Conservation (phyloP, 2,888 invertebrate genomes). For the Agrotis segetum region DNA sequence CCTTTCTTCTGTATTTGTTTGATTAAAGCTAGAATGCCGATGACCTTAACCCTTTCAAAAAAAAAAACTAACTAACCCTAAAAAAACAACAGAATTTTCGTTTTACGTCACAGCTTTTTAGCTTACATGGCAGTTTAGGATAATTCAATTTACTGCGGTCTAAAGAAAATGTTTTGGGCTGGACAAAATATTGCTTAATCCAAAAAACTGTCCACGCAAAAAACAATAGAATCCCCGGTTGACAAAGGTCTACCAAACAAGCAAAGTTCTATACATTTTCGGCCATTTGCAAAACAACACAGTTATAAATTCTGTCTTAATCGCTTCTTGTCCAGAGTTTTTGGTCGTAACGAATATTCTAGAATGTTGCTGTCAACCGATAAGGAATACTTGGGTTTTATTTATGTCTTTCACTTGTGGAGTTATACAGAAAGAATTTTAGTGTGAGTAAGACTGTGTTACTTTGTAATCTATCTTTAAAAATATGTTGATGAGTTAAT, state of each 20-base stretch:
- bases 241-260: constrained; percentile 11
- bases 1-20: too few relatives aligned
- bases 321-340: constrained; percentile 49
- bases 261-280: constrained; percentile 37
- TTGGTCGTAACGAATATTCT: constrained; percentile 36
- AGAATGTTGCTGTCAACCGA: constrained; percentile 27
- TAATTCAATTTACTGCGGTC: background rate
- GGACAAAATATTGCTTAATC: background rate
- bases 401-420: constrained; percentile 40
- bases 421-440: constrained; percentile 7
- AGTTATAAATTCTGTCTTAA: constrained; percentile 56
- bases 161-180: background rate
- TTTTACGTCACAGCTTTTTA: background rate
- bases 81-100: background rate
- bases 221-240: constrained; percentile 11
- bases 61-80: too few relatives aligned
- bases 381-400: constrained; percentile 39
- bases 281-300: constrained; percentile 43
- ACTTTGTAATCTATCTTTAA: background rate
- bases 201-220: background rate
- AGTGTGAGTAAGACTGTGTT: background rate
- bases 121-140: background rate
- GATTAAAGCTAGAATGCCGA: too few relatives aligned
- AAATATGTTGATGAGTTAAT: too few relatives aligned
- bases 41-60: too few relatives aligned